Evolutionary conservation across 2,797 vertebrate genomes (phyloP).

Genomic region (Rhinatrema bivittatum): DNA sequence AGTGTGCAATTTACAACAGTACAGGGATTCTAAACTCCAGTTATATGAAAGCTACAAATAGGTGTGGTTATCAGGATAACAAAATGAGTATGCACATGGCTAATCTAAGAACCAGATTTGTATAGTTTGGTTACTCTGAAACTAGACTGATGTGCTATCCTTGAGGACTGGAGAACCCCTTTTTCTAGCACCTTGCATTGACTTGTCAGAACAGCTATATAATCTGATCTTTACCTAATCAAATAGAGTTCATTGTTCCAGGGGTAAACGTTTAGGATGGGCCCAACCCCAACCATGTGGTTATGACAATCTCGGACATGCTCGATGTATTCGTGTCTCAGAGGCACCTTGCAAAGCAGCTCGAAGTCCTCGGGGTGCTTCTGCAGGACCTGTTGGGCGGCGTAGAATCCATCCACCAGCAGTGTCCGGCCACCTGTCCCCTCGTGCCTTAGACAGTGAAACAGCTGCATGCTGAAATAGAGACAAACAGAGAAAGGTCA

Average conservation of each 20-base stretch:
- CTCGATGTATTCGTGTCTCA: constrained; percentile 83
- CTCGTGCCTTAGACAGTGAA: constrained; percentile 86
- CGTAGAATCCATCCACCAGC: constrained; percentile 85
- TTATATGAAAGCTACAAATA: no score
- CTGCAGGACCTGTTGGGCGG: constrained; percentile 66
- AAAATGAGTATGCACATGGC: no score
- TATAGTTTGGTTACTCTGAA: no score
- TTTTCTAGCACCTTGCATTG: no score
- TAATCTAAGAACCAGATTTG: no score
- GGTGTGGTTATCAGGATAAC: no score
- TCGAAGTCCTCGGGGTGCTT: constrained; percentile 65
- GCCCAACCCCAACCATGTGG: constrained; percentile 80
- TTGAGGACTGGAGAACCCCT: no score
- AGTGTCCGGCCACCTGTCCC: constrained; percentile 81
- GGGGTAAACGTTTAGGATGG: constrained; percentile 75
- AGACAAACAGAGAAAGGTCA: background rate
- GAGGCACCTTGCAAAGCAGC: constrained; percentile 68
- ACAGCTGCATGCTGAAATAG: constrained; percentile 77
- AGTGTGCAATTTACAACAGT: no score
- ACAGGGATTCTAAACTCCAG: no score
- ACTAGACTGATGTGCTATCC: no score
- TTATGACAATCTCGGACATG: constrained; percentile 59
- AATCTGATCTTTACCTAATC: no score
- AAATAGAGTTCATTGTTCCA: constrained; percentile 91
- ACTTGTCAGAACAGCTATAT: no score